These are phyloP conservation scores for Muscicapa adusta DNA, from an alignment of 2,113 vertebrate species.

Conservation along the genomic window DNA sequence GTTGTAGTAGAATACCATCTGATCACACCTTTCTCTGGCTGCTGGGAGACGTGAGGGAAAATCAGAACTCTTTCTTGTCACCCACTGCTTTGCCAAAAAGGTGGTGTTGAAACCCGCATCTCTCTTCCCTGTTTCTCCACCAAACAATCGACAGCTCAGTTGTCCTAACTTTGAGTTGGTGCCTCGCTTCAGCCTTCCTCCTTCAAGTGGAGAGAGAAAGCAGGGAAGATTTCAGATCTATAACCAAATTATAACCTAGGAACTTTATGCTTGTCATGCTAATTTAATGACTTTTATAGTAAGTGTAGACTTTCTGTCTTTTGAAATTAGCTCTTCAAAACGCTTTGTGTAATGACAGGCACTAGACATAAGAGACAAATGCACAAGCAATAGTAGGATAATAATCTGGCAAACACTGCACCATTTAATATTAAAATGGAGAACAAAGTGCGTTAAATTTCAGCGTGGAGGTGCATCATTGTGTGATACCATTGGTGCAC, in stretches of 20 bases:
- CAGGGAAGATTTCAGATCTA: conserved; percentile 60
- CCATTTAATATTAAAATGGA: conserved; percentile 44
- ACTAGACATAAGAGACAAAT: conserved; percentile 68
- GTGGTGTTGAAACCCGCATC: neutral
- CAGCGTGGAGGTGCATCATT: neutral
- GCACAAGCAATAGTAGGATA: conserved; percentile 50
- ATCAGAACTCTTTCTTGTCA: neutral
- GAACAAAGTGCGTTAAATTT: conserved; percentile 37
- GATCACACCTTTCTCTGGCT: neutral
- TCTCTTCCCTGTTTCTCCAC: neutral
- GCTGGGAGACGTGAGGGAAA: neutral
- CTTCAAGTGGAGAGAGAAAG: conserved; percentile 26
- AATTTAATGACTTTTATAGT: conserved; percentile 70
- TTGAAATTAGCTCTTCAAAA: conserved; percentile 72
- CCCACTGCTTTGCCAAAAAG: neutral
- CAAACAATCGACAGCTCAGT: neutral
- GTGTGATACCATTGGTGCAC: neutral
- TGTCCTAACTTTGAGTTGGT: neutral
- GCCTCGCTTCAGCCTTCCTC: conserved; percentile 13
- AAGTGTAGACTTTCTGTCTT: conserved; percentile 68
- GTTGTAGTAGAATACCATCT: neutral
- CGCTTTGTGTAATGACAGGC: conserved; percentile 70
- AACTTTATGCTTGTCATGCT: conserved; percentile 68
- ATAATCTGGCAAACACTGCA: conserved; percentile 59
- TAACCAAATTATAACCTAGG: conserved; percentile 67